These are phyloP conservation scores for Syngnathus scovelli DNA, from an alignment of 2,113 vertebrate genomes.

Conservation along the genomic window DNA sequence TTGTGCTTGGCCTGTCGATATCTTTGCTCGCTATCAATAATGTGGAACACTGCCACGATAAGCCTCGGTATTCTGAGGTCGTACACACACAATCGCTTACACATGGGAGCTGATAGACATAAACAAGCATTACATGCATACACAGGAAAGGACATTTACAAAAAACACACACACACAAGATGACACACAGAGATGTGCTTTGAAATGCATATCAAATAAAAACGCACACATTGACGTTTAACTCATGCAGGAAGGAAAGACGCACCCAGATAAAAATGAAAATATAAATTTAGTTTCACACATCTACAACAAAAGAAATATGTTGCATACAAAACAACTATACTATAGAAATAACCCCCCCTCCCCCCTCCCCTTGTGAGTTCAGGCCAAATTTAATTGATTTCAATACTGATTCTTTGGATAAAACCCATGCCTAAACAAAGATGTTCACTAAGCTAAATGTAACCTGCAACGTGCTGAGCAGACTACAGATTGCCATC, in stretches of 20 bases:
- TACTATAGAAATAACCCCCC: constrained; percentile 15
- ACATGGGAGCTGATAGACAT: constrained; percentile 18
- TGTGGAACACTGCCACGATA: constrained; percentile 82
- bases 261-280: constrained; percentile 11
- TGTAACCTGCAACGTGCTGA: constrained; percentile 15
- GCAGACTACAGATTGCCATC: constrained; percentile 5
- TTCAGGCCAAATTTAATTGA: constrained; percentile 8
- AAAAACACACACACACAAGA: constrained; percentile 13
- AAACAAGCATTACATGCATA: constrained; percentile 20
- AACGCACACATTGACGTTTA: neutral
- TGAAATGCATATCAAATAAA: constrained; percentile 24
- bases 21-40: constrained; percentile 94
- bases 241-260: constrained; percentile 1
- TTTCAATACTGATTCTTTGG: constrained; percentile 10
- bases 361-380: neutral
- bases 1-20: constrained; percentile 88
- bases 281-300: constrained; percentile 13
- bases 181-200: constrained; percentile 29
- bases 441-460: constrained; percentile 30
- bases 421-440: constrained; percentile 37
- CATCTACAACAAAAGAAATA: neutral
- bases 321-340: constrained; percentile 4
- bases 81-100: constrained; percentile 53
- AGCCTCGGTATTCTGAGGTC: constrained; percentile 84
- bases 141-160: constrained; percentile 15